Conservation (phyloP, 1,140 invertebrate species). For the Campoletis sonorensis region DNA sequence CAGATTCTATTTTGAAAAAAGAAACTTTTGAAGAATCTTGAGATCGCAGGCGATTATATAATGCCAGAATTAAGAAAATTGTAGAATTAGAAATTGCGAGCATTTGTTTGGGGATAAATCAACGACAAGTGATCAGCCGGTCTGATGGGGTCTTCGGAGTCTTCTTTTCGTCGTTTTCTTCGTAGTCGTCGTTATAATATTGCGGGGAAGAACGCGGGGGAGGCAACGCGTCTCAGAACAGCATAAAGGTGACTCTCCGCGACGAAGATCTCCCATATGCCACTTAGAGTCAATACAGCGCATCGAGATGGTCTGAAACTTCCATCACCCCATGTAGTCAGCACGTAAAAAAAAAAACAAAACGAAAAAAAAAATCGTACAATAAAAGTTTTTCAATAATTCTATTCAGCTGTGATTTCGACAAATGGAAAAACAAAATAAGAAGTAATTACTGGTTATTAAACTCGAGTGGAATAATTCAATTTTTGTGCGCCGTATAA, state of each 20-base stretch:
- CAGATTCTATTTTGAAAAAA: too few species aligned
- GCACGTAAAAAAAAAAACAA: not conserved
- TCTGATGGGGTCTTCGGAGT: slow-evolving; percentile 2
- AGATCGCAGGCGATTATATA: too few species aligned
- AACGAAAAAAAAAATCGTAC: too few species aligned
- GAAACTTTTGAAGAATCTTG: too few species aligned
- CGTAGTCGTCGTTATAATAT: slow-evolving; percentile 48
- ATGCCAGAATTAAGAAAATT: too few species aligned
- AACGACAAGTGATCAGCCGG: not conserved
- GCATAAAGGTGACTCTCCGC: slow-evolving; percentile 72
- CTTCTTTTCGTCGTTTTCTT: slow-evolving; percentile 44
- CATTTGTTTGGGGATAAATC: not conserved
- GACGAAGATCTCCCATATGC: slow-evolving; percentile 68
- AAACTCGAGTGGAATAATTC: not conserved
- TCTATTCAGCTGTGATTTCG: too few species aligned
- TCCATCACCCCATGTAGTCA: not conserved
- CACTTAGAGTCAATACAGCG: slow-evolving; percentile 61
- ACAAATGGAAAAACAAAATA: too few species aligned
- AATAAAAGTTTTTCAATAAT: too few species aligned
- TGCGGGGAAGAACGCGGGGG: slow-evolving; percentile 62
- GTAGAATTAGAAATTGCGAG: not conserved
- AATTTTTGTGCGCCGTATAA: not conserved
- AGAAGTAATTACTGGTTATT: not conserved
- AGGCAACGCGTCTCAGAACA: slow-evolving; percentile 58
- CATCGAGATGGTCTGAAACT: slow-evolving; percentile 57